These are phyloP conservation scores for Heliconius himera DNA, from an alignment of 1,140 invertebrate genomes.

Conservation along the genomic window DNA sequence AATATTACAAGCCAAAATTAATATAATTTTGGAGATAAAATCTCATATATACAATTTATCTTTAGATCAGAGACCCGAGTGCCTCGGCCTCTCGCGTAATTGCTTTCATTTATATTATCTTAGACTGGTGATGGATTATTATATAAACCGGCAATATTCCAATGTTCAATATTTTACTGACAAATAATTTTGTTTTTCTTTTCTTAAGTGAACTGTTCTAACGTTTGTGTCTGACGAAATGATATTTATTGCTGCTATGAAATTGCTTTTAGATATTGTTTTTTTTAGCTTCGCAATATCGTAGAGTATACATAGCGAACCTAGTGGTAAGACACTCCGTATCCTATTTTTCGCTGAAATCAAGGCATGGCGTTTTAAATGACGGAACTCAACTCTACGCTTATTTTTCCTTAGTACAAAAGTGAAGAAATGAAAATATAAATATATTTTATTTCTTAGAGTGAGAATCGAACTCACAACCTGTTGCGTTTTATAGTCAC, in stretches of 20 bases:
- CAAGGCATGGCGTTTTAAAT: too few relatives aligned
- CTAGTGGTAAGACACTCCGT: too few relatives aligned
- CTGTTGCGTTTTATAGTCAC: too few relatives aligned
- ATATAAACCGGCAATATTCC: constrained; percentile 12
- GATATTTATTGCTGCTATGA: background rate
- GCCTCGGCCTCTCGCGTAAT: constrained; percentile 27
- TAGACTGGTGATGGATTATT: constrained; percentile 20
- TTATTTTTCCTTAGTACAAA: too few relatives aligned
- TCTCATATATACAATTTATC: constrained; percentile 26
- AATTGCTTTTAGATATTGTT: too few relatives aligned
- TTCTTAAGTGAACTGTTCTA: background rate
- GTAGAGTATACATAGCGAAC: background rate
- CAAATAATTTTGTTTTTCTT: background rate
- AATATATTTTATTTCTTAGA: too few relatives aligned
- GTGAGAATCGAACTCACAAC: too few relatives aligned
- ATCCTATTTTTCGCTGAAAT: too few relatives aligned
- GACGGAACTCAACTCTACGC: too few relatives aligned
- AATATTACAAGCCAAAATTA: constrained; percentile 34
- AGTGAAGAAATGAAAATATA: too few relatives aligned
- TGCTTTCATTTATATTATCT: constrained; percentile 15
- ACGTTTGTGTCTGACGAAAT: background rate
- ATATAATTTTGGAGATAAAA: constrained; percentile 33
- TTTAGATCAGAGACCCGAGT: constrained; percentile 16
- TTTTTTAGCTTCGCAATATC: too few relatives aligned
- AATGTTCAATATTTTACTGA: background rate